Evolutionary conservation across 2,888 invertebrate species (phyloP).

Genomic region (Drosophila rellima): DNA sequence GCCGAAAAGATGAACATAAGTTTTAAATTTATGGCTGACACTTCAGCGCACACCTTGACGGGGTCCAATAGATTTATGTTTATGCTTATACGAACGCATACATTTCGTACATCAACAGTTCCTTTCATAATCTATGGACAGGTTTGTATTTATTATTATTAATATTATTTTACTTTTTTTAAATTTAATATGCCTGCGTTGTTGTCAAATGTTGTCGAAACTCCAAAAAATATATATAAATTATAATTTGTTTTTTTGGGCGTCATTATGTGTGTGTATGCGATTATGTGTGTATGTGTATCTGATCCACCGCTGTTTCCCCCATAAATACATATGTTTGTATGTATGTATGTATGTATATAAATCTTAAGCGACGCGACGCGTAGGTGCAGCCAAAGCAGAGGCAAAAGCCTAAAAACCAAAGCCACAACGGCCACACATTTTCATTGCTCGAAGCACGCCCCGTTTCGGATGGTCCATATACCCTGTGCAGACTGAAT

Average conservation of each 20-base stretch:
- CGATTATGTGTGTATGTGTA: slow-evolving; percentile 12
- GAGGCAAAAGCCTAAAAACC: slow-evolving; percentile 38
- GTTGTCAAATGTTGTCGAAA: slow-evolving; percentile 26
- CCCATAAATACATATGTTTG: slow-evolving; percentile 4
- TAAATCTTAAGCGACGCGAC: slow-evolving; percentile 58
- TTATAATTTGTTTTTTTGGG: slow-evolving; percentile 73
- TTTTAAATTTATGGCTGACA: slow-evolving; percentile 73
- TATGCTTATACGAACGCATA: slow-evolving; percentile 43
- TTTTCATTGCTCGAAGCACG: slow-evolving; percentile 70
- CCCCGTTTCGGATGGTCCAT: slow-evolving; percentile 54
- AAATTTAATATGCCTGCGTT: slow-evolving; percentile 36
- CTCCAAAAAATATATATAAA: slow-evolving; percentile 52
- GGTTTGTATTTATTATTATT: slow-evolving; percentile 56
- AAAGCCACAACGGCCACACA: slow-evolving; percentile 63
- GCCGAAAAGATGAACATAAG: slow-evolving; percentile 71
- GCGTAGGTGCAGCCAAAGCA: slow-evolving; percentile 73
- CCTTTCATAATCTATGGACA: slow-evolving; percentile 73
- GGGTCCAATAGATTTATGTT: slow-evolving; percentile 65
- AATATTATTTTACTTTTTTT: slow-evolving; percentile 31
- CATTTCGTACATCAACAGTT: slow-evolving; percentile 74
- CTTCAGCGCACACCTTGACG: slow-evolving; percentile 59
- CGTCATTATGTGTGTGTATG: slow-evolving; percentile 39
- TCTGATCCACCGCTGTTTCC: slow-evolving; percentile 14
- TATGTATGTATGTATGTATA: slow-evolving; percentile 34
- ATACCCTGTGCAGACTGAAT: slow-evolving; percentile 21